These are phyloP conservation scores for Lithosia quadra DNA, from an alignment of 2,888 invertebrate genomes.

Conservation along the genomic window DNA sequence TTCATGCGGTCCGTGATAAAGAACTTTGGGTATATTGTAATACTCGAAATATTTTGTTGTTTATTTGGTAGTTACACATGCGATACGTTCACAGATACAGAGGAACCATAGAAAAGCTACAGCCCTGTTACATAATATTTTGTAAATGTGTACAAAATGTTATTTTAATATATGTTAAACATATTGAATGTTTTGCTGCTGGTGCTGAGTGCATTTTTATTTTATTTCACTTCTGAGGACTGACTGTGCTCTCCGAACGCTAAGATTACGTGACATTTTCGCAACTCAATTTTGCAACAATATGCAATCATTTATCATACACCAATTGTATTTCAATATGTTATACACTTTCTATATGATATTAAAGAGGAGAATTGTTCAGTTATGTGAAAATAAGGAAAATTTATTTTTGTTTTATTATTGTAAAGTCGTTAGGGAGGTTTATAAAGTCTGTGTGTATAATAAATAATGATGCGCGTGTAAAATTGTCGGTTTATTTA, in stretches of 20 bases:
- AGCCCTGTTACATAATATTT: constrained; percentile 43
- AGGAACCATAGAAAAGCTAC: constrained; percentile 30
- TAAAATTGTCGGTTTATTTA: constrained; percentile 43
- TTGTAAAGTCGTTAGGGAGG: not conserved
- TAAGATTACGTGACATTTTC: constrained; percentile 34
- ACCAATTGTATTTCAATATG: constrained; percentile 14
- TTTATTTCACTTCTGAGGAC: constrained; percentile 55
- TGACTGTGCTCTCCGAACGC: constrained; percentile 32
- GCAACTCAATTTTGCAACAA: constrained; percentile 17
- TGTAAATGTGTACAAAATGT: constrained; percentile 81
- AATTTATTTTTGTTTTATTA: constrained; percentile 15
- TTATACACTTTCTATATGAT: constrained; percentile 35
- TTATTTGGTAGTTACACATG: constrained; percentile 3
- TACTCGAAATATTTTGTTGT: no score
- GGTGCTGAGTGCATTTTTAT: constrained; percentile 75
- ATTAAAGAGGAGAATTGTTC: constrained; percentile 18
- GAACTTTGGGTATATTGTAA: not conserved
- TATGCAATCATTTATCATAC: constrained; percentile 24
- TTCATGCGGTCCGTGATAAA: not conserved
- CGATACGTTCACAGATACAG: constrained; percentile 20
- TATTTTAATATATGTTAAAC: constrained; percentile 76
- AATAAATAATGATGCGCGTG: constrained; percentile 43
- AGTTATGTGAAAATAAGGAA: constrained; percentile 12
- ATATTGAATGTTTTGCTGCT: constrained; percentile 70
- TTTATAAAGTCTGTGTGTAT: constrained; percentile 24